Base-by-base conservation (phyloP, 2,888 invertebrate genomes). In the Julus scandinavius region DNA sequence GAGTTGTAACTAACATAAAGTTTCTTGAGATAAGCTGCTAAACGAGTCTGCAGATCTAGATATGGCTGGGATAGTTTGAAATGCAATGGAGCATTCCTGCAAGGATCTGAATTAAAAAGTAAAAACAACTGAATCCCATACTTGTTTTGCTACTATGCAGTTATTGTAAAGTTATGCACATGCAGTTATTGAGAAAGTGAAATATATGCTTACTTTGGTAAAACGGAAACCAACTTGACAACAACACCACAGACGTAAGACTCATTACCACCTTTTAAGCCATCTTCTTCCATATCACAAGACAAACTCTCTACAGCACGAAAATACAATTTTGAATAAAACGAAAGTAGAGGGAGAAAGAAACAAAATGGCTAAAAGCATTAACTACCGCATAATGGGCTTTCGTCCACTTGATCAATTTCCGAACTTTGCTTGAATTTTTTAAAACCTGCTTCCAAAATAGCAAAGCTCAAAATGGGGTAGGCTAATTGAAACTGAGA, bases 401-500 rank as follows among this genome's bases (percentile, higher is more conserved):
- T 38, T 87, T 45, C 89, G 85, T 89, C 89, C 40, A 94, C 93
- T 89, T 95, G 94, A 63, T 93, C 92, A 84, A 94, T 94, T 91
- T 95, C 94, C 58, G 92, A 11, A 85, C 93, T 93, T 85, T 93
- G 92, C 83, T 93, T 93, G 3, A 93, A 90, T 85, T 88, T 90
- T 50, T 90, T 91, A 85, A 91, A 90, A 85, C 91, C 95, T 0
- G 97, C 97, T 91, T 97, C 96, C 2, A 96, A 94, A 90, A 98
- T 96, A 89, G 96, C 96, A 92, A 97, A 97, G 91, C 97, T 97
- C 86, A 99, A 93, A 90, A 98, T 96, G 0, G 98, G 96, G 90
- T 96, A 96, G 0, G 97, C 96, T 87, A 98, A 92, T 86, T 96
- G 94, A 92, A 98, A 97, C 93, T 98, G 97, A 0, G 97, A 95